Evolutionary conservation across 1,140 invertebrate genomes (phyloP).

Genomic region (Marisa cornuarietis): DNA sequence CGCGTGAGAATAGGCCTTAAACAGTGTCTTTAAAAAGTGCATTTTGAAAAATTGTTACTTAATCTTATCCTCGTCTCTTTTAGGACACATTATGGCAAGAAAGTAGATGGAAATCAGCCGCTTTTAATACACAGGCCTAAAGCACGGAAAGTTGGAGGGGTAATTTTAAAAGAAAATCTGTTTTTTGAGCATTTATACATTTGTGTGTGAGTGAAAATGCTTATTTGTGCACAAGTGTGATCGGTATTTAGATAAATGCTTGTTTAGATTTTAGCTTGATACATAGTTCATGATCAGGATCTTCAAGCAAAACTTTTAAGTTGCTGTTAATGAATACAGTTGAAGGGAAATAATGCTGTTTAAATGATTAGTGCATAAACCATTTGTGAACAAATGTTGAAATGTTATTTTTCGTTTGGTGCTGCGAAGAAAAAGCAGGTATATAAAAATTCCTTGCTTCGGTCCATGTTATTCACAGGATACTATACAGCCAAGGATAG

Average conservation of each 20-base stretch:
- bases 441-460: too few species aligned
- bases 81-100: constrained; percentile 72
- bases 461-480: constrained; percentile 16
- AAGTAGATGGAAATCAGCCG: constrained; percentile 80
- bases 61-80: constrained; percentile 13
- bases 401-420: too few species aligned
- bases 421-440: too few species aligned
- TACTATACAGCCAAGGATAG: constrained; percentile 28
- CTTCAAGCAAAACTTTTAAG: not conserved
- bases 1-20: too few species aligned
- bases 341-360: too few species aligned
- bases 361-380: too few species aligned
- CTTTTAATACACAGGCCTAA: constrained; percentile 67
- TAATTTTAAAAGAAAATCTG: constrained; percentile 26
- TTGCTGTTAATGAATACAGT: too few species aligned
- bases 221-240: not conserved
- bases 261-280: not conserved
- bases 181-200: not conserved
- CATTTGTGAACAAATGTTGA: too few species aligned
- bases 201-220: not conserved
- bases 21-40: too few species aligned
- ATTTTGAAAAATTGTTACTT: not conserved
- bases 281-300: not conserved
- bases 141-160: constrained; percentile 39
- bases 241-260: not conserved